Base-by-base conservation (phyloP, 2,888 invertebrate genomes). In the Drosophila paramelanica region DNA sequence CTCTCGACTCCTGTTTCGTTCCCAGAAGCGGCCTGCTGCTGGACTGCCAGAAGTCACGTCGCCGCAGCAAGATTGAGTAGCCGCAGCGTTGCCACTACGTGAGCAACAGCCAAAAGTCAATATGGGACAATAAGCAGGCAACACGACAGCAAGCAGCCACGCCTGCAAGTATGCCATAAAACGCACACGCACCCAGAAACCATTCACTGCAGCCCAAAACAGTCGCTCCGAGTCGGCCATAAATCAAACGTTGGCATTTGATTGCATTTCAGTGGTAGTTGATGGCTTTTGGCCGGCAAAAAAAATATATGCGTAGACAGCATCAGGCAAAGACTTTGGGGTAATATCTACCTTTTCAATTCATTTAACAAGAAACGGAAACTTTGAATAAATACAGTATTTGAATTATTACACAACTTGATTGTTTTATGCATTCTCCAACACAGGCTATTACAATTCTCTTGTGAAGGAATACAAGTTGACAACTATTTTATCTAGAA, bases 211-310 rank as follows among this genome's bases (percentile, higher is more conserved):
- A 71, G 74, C 49, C 41, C 23, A 36, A 57, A 53, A 61, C 20
- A 20, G 45, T 17, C 55, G 58, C 55, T 20, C 7, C 27, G 47
- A 56, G 64, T 49, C 57, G 69, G 65, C 52, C 76, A 75, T 83
- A 83, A 83, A 83, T 83, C 81, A 87, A 67, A 53, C 55, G 62
- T 64, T 65, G 52, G 62, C 65, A 67, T 74, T 77, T 86, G 74
- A 86, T 88, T 87, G 87, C 87, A 73, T 78, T 88, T 70, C 46
- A 57, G 33, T 56, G 36, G 52, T 33, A 50, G 36, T 27, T 55
- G 45, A 50, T 62, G 58, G 46, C 39, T 43, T 43, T 39, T 61
- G 43, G 39, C n/a, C 11, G 20, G 49, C 43, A 51, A 38, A 57
- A 57, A 57, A 61, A 41, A 49, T 33, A 23, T 23, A 23, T 47